These are phyloP conservation scores for Xiphophorus hellerii DNA, from an alignment of 2,113 vertebrate species.

Conservation along the genomic window DNA sequence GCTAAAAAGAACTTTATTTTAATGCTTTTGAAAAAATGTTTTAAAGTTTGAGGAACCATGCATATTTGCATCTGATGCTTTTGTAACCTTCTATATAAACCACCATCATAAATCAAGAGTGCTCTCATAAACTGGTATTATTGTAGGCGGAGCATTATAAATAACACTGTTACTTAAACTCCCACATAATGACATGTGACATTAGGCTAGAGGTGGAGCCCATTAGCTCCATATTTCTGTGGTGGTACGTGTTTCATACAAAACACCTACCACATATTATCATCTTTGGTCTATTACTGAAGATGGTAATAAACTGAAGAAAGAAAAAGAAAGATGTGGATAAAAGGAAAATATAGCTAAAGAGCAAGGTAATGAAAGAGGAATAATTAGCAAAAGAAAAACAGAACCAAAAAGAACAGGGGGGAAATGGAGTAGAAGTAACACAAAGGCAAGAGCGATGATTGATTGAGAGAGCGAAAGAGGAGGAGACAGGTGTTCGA, in stretches of 20 bases:
- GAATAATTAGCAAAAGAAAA: not conserved
- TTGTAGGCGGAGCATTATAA: not conserved
- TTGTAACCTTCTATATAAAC: not conserved
- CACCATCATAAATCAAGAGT: not conserved
- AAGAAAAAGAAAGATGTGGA: not conserved
- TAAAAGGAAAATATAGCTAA: not conserved
- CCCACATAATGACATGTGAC: not conserved
- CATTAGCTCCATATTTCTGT: slow-evolving; percentile 4
- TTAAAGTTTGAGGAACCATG: not conserved
- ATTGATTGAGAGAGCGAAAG: slow-evolving; percentile 30
- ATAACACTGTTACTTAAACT: slow-evolving; percentile 7
- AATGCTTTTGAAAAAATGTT: not conserved
- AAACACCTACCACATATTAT: too few species aligned
- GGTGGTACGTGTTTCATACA: not conserved
- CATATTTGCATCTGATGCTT: not conserved
- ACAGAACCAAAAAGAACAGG: not conserved
- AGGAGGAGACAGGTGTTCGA: slow-evolving; percentile 11
- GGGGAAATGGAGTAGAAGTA: not conserved
- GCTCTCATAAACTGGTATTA: not conserved
- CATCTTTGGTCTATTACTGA: not conserved
- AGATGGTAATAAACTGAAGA: not conserved
- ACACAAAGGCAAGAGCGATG: slow-evolving; percentile 18
- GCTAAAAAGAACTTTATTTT: not conserved
- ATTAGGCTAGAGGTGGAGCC: not conserved
- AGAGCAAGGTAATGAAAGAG: not conserved